These are phyloP conservation scores for Lapara coniferarum DNA, from an alignment of 2,888 invertebrate genomes.

Conservation along the genomic window DNA sequence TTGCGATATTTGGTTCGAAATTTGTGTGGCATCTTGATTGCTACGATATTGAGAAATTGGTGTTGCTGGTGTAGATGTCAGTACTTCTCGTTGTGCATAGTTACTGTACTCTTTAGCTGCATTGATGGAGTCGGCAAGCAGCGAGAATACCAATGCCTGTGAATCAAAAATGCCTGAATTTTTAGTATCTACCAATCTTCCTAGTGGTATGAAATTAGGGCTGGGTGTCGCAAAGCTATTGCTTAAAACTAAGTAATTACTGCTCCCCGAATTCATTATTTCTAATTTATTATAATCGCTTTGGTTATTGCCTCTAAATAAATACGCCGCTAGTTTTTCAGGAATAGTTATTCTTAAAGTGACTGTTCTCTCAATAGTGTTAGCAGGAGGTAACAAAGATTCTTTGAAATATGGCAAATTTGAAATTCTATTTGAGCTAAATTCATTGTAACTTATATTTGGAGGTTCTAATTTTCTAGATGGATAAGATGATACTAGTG, in stretches of 20 bases:
- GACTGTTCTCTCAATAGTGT: constrained; percentile 75
- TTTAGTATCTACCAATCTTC: constrained; percentile 65
- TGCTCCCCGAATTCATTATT: constrained; percentile 75
- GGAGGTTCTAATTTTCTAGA: constrained; percentile 66
- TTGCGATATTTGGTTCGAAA: constrained; percentile 66
- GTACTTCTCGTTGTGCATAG: constrained; percentile 61
- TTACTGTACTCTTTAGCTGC: constrained; percentile 72
- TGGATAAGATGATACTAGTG: constrained; percentile 56
- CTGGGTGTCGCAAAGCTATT: constrained; percentile 54
- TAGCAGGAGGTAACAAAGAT: constrained; percentile 52
- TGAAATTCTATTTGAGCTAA: constrained; percentile 58
- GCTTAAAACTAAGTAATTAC: constrained; percentile 71
- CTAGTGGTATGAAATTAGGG: constrained; percentile 66
- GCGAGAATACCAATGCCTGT: constrained; percentile 77
- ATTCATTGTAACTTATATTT: constrained; percentile 45
- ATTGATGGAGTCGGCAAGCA: constrained; percentile 75
- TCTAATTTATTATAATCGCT: constrained; percentile 67
- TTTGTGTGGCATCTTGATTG: constrained; percentile 61
- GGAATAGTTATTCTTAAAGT: constrained; percentile 77
- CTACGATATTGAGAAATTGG: constrained; percentile 58
- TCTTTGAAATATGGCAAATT: constrained; percentile 70
- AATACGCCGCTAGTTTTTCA: constrained; percentile 69
- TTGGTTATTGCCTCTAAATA: constrained; percentile 65
- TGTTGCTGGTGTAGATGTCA: constrained; percentile 50
- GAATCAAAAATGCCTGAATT: constrained; percentile 73